Evolutionary conservation across 2,888 invertebrate species (phyloP).

Genomic region (Calameuta idolon): DNA sequence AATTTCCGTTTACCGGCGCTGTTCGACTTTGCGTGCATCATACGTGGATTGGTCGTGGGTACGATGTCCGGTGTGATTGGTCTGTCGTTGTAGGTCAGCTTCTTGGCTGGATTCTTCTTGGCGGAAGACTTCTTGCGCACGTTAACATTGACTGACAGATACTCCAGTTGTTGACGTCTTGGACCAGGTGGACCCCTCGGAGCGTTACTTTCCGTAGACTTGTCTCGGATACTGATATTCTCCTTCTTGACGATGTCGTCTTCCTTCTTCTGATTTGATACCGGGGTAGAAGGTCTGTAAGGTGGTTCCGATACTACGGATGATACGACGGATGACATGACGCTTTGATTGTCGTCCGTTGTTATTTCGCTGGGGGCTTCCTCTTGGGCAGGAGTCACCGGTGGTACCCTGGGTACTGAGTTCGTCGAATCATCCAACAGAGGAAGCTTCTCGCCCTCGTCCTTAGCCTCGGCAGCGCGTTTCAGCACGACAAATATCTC

Average conservation of each 20-base stretch:
- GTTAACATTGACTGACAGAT: slow-evolving; percentile 75
- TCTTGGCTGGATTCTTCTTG: slow-evolving; percentile 70
- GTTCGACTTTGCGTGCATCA: slow-evolving; percentile 71
- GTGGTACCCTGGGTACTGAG: slow-evolving; percentile 69
- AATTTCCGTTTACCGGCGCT: slow-evolving; percentile 70
- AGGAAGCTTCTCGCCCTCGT: slow-evolving; percentile 82
- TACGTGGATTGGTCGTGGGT: slow-evolving; percentile 76
- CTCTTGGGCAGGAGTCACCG: slow-evolving; percentile 71
- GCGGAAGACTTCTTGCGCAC: slow-evolving; percentile 77
- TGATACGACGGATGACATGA: slow-evolving; percentile 81
- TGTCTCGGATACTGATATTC: slow-evolving; percentile 48
- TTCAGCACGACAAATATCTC: slow-evolving; percentile 87
- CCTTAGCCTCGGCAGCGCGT: slow-evolving; percentile 85
- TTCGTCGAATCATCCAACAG: slow-evolving; percentile 73
- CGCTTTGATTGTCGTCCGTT: slow-evolving; percentile 81
- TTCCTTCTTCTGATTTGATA: slow-evolving; percentile 70
- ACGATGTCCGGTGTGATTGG: slow-evolving; percentile 59
- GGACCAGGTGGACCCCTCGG: slow-evolving; percentile 64
- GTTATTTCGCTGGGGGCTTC: slow-evolving; percentile 75
- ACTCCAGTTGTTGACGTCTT: slow-evolving; percentile 80
- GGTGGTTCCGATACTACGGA: slow-evolving; percentile 62
- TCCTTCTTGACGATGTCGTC: slow-evolving; percentile 66
- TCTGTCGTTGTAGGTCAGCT: slow-evolving; percentile 32
- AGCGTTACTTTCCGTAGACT: slow-evolving; percentile 3
- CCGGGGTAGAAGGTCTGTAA: slow-evolving; percentile 46